These are phyloP conservation scores for Microctonus brassicae DNA, from an alignment of 2,888 invertebrate species.

Conservation along the genomic window DNA sequence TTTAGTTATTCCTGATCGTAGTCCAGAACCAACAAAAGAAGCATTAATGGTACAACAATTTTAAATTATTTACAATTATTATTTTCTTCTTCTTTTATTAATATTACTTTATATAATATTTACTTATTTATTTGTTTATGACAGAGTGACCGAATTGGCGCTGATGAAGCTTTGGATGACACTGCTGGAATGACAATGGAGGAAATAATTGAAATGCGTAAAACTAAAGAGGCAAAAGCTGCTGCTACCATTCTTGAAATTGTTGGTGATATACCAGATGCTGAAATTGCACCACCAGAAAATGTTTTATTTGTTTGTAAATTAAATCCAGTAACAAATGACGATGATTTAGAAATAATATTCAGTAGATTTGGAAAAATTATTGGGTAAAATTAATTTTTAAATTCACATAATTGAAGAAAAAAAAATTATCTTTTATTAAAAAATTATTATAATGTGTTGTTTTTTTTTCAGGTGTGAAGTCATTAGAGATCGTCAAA, in stretches of 20 bases:
- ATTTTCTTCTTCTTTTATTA: slow-evolving; percentile 18
- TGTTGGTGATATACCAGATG: slow-evolving; percentile 97
- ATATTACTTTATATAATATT: neutral
- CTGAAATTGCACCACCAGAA: slow-evolving; percentile 97
- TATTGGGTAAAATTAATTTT: slow-evolving; percentile 76
- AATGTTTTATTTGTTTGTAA: slow-evolving; percentile 99
- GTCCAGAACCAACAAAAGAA: slow-evolving; percentile 90
- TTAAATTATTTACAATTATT: neutral
- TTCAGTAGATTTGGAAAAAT: slow-evolving; percentile 97
- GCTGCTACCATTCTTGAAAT: slow-evolving; percentile 98
- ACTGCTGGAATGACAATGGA: slow-evolving; percentile 85
- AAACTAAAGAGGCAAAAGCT: slow-evolving; percentile 94
- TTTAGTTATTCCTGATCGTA: slow-evolving; percentile 83
- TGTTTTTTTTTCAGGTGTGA: slow-evolving; percentile 79
- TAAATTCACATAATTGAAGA: too few relatives aligned
- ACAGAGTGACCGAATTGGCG: slow-evolving; percentile 88
- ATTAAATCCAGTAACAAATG: slow-evolving; percentile 97
- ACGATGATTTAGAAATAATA: slow-evolving; percentile 97
- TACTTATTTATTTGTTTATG: neutral
- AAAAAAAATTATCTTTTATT: too few relatives aligned
- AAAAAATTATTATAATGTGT: neutral
- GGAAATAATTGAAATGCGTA: slow-evolving; percentile 89
- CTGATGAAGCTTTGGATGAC: slow-evolving; percentile 94
- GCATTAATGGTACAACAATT: slow-evolving; percentile 71
- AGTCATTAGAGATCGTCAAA: slow-evolving; percentile 93